Evolutionary conservation across 2,113 vertebrate genomes (phyloP).

Genomic region (Taxidea taxus): DNA sequence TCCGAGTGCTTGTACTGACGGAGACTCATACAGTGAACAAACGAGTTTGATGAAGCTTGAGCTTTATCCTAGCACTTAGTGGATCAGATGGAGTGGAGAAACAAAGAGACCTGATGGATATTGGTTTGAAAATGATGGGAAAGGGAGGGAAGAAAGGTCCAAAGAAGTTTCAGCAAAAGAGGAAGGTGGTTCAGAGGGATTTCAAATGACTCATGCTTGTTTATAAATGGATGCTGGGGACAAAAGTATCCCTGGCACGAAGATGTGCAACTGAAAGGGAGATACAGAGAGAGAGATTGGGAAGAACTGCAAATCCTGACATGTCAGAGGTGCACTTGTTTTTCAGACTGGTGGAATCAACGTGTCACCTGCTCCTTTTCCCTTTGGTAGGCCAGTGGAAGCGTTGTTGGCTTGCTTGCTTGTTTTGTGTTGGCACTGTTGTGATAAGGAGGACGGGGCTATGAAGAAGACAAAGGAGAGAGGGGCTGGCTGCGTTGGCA

Average conservation of each 20-base stretch:
- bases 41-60: not conserved
- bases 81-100: not conserved
- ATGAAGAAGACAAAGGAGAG: not conserved
- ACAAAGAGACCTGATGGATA: not conserved
- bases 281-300: not conserved
- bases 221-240: not conserved
- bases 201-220: not conserved
- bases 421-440: not conserved
- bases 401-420: not conserved
- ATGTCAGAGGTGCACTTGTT: not conserved
- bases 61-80: not conserved
- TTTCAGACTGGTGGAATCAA: not conserved
- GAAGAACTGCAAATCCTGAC: not conserved
- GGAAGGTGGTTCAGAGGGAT: not conserved
- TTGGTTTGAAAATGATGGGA: not conserved
- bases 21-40: not conserved
- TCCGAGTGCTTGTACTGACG: not conserved
- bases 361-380: not conserved
- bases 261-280: not conserved
- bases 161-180: not conserved
- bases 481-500: accelerated
- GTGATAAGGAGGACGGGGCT: not conserved
- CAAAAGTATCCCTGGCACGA: not conserved
- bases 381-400: not conserved
- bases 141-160: not conserved